phyloP scores from a whole-genome alignment of 2,797 vertebrate genomes.

The Sciurus vulgaris region DNA sequence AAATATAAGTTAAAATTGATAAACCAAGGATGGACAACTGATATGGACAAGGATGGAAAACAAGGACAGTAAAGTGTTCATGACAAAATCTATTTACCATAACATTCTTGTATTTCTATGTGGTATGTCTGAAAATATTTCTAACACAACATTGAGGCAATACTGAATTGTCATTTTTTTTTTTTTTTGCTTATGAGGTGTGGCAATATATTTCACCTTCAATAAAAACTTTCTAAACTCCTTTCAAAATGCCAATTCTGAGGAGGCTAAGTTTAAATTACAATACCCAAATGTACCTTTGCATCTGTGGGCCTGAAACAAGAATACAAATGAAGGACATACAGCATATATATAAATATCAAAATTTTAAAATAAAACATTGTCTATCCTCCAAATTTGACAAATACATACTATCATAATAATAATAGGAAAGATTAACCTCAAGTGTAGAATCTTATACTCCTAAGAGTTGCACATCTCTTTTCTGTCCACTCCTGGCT shows the following conservation, averaged over 20 bases:
- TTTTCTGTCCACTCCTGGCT: neutral
- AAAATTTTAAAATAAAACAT: constrained; percentile 41
- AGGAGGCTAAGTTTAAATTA: constrained; percentile 16
- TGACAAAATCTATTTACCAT: neutral
- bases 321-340: neutral
- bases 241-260: neutral
- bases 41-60: neutral
- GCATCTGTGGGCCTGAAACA: neutral
- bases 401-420: neutral
- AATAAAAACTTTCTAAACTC: neutral
- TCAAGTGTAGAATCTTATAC: neutral
- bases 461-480: neutral
- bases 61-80: neutral
- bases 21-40: neutral
- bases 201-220: neutral
- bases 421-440: neutral
- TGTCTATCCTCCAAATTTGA: neutral
- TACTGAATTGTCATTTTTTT: neutral
- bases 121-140: constrained; percentile 41
- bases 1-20: neutral
- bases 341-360: neutral
- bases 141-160: neutral
- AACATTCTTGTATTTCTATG: neutral
- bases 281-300: neutral
- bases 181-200: neutral